Conservation (phyloP, 2,113 vertebrate species). For the Sarotherodon lohbergeri region DNA sequence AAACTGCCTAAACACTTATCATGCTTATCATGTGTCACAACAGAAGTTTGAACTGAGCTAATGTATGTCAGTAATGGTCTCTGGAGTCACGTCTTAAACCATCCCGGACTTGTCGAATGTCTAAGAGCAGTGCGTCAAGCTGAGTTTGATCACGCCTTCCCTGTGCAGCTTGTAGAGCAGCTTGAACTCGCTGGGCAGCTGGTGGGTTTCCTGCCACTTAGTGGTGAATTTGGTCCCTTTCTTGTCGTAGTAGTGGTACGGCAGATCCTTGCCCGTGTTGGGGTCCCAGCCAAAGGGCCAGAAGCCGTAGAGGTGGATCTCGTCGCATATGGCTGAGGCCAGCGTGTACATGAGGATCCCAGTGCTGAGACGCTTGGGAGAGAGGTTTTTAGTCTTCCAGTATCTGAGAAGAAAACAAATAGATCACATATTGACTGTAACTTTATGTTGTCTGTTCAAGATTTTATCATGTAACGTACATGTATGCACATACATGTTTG, state of each 20-base stretch:
- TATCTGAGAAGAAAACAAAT: conserved; percentile 73
- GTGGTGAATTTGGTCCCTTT: conserved; percentile 99
- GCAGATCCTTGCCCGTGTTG: conserved; percentile 92
- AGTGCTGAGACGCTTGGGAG: conserved; percentile 95
- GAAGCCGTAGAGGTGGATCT: conserved; percentile 96
- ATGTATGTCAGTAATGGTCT: background rate
- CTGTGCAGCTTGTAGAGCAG: conserved; percentile 93
- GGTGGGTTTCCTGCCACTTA: conserved; percentile 98
- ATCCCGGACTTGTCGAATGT: background rate
- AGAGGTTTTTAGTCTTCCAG: conserved; percentile 95
- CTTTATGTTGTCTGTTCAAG: background rate
- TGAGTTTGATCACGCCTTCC: conserved; percentile 90
- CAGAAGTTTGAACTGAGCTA: conserved; percentile 3
- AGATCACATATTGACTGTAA: background rate
- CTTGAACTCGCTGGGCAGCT: conserved; percentile 97
- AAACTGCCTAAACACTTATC: conserved; percentile 23
- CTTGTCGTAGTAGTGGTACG: conserved; percentile 99
- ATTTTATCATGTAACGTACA: background rate
- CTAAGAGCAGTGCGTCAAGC: conserved; percentile 91
- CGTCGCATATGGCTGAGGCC: conserved; percentile 89
- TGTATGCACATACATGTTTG: background rate
- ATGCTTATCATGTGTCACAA: conserved; percentile 43
- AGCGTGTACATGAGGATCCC: conserved; percentile 97
- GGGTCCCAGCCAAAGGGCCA: conserved; percentile 98
- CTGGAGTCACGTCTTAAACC: background rate